Conservation (phyloP, 1,140 invertebrate genomes). For the Orchesella cincta region DNA sequence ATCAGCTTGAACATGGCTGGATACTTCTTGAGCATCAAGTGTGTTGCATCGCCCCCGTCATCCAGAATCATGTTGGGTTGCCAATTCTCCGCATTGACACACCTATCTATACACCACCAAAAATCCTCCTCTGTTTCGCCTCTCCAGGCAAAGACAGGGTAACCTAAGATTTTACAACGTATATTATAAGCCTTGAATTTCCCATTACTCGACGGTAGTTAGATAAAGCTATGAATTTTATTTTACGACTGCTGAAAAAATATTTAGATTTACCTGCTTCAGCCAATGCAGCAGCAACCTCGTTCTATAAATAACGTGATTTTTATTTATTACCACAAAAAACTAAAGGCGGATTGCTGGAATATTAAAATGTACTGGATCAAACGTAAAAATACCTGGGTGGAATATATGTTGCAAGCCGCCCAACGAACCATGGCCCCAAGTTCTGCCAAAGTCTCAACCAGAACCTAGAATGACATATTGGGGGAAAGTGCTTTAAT, state of each 20-base stretch:
- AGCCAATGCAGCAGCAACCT: slow-evolving; percentile 93
- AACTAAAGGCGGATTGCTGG: no score
- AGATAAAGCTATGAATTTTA: neutral
- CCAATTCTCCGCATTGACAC: slow-evolving; percentile 88
- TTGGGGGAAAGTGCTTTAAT: neutral
- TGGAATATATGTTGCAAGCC: slow-evolving; percentile 98
- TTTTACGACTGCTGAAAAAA: neutral
- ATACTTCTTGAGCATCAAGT: slow-evolving; percentile 96
- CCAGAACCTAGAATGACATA: slow-evolving; percentile 68
- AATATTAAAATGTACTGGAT: no score
- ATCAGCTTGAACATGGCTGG: slow-evolving; percentile 92
- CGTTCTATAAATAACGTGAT: slow-evolving; percentile 74
- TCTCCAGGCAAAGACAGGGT: slow-evolving; percentile 91
- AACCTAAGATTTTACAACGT: slow-evolving; percentile 59
- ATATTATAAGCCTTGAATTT: neutral
- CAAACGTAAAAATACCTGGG: slow-evolving; percentile 67
- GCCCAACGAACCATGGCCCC: slow-evolving; percentile 92
- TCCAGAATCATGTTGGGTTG: slow-evolving; percentile 99
- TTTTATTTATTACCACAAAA: no score
- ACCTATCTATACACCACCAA: slow-evolving; percentile 98
- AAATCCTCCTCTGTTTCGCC: slow-evolving; percentile 96
- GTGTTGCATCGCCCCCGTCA: slow-evolving; percentile 90
- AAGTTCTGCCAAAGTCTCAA: slow-evolving; percentile 86
- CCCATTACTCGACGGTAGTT: neutral
- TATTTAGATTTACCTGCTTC: slow-evolving; percentile 66